A percentile compares a stretch with the other conserved stretches of the same genome.
Evolutionary conservation across 2,888 invertebrate genomes (phyloP).

Genomic region (Tipula lateralis): DNA sequence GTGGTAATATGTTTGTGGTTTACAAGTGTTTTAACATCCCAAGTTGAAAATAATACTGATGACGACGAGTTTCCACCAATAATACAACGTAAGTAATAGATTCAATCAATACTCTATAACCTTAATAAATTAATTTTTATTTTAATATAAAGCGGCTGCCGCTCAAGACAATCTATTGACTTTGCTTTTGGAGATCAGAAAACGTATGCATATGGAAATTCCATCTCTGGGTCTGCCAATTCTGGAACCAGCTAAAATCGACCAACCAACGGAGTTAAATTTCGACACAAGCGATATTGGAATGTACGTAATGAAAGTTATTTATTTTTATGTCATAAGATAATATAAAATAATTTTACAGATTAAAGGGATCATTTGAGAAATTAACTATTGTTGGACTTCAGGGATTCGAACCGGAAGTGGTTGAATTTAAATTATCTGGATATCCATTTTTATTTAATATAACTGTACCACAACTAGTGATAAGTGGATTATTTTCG

Average conservation of each 20-base stretch:
- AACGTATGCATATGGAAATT: slow-evolving; percentile 20
- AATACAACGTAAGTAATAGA: background rate
- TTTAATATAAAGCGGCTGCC: background rate
- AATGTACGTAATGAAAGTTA: background rate
- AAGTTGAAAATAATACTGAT: background rate
- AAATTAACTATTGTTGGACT: background rate
- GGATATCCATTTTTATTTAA: background rate
- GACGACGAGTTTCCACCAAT: background rate
- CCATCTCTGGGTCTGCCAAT: background rate
- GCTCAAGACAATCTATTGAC: background rate
- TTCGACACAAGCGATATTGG: background rate
- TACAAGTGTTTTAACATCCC: background rate
- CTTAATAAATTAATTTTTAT: background rate
- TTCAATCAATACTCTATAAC: background rate
- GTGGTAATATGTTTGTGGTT: background rate
- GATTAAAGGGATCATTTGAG: background rate
- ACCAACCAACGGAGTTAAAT: background rate
- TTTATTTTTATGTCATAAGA: background rate
- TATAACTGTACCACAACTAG: background rate
- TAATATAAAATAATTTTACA: background rate
- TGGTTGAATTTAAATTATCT: background rate
- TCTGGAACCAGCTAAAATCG: background rate
- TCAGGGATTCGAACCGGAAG: background rate
- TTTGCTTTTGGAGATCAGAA: background rate
- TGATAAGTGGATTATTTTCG: background rate